These are phyloP conservation scores for Lochmaea capreae DNA, from an alignment of 2,888 invertebrate species.

Conservation along the genomic window DNA sequence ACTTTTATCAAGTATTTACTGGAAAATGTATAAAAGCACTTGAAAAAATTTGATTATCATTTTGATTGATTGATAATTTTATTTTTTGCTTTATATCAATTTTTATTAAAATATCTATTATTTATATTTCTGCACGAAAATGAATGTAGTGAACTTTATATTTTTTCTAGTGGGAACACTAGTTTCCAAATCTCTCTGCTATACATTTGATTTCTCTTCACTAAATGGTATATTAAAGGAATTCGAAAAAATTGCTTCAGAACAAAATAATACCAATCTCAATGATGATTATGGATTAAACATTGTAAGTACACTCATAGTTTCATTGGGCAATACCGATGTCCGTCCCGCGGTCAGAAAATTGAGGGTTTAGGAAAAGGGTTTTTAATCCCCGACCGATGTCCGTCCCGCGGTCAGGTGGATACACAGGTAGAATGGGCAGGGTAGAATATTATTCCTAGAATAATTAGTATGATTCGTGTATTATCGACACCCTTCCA, in stretches of 20 bases:
- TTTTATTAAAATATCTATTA: background rate
- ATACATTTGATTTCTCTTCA: background rate
- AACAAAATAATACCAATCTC: background rate
- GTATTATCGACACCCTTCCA: no score
- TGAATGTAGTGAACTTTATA: background rate
- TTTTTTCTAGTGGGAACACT: background rate
- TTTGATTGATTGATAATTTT: background rate
- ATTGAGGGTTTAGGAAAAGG: no score
- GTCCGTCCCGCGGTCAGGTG: no score
- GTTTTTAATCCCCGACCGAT: no score
- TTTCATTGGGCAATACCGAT: no score
- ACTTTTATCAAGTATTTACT: no score
- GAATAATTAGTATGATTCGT: no score
- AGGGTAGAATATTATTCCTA: no score
- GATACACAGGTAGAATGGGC: no score
- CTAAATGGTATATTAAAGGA: background rate
- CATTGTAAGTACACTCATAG: slow-evolving; percentile 12
- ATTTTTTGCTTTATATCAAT: background rate
- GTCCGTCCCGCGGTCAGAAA: no score
- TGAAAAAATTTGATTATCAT: background rate
- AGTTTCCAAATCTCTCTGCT: background rate
- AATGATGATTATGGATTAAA: slow-evolving; percentile 6
- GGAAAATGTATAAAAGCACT: no score
- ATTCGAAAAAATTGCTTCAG: background rate
- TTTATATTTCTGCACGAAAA: background rate